These are phyloP conservation scores for Eretmochelys imbricata DNA, from an alignment of 2,113 vertebrate genomes.

Conservation along the genomic window DNA sequence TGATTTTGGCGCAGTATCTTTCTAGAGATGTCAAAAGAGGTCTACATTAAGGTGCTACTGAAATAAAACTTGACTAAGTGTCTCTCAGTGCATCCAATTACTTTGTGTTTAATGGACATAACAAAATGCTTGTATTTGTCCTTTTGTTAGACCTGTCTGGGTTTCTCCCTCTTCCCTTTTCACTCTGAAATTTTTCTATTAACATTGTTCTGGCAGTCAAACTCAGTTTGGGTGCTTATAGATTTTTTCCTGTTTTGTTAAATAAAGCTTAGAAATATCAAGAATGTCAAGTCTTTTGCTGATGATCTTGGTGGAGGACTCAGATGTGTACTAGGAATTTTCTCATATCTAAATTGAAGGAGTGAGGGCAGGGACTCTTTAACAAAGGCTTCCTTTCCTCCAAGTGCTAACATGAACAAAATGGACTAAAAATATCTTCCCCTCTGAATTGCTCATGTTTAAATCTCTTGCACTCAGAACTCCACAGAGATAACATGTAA, in stretches of 20 bases:
- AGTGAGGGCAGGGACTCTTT: background rate
- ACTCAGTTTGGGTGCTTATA: background rate
- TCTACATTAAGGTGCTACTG: background rate
- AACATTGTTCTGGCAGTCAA: background rate
- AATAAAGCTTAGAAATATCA: background rate
- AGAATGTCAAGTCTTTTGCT: background rate
- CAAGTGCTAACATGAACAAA: background rate
- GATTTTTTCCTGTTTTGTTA: background rate
- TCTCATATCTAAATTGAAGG: background rate
- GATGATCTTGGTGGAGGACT: background rate
- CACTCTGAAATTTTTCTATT: background rate
- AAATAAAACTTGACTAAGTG: background rate
- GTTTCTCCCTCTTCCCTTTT: background rate
- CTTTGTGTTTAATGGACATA: background rate
- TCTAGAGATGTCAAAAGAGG: background rate
- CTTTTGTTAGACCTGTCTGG: background rate
- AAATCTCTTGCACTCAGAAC: slow-evolving; percentile 1
- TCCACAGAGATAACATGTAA: background rate
- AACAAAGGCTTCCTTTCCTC: background rate
- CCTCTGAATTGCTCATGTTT: background rate
- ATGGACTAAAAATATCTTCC: background rate
- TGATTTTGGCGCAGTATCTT: background rate
- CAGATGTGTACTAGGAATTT: background rate
- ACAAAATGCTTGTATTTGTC: background rate
- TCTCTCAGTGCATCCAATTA: background rate